These are phyloP conservation scores for Lucilia sericata DNA, from an alignment of 1,140 invertebrate genomes.

Conservation along the genomic window DNA sequence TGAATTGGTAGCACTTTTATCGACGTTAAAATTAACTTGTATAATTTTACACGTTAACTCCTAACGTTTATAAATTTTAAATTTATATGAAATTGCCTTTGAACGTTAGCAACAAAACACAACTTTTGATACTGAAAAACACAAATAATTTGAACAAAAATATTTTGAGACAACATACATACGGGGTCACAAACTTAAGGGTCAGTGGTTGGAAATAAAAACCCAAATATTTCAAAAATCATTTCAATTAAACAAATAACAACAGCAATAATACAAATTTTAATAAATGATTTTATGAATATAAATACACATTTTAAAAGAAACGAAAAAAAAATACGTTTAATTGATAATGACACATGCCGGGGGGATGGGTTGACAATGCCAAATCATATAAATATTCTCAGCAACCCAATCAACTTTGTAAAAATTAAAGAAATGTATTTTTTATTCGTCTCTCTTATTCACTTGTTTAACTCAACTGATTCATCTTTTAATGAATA, in stretches of 20 bases:
- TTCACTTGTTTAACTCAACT: not conserved
- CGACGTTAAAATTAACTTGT: no score
- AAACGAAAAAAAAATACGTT: not conserved
- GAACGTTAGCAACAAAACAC: no score
- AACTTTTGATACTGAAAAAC: not conserved
- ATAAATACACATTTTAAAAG: not conserved
- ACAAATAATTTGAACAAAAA: not conserved
- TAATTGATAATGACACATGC: constrained; percentile 11
- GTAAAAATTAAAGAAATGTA: no score
- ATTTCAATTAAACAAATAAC: not conserved
- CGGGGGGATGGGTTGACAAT: not conserved
- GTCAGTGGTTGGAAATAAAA: not conserved
- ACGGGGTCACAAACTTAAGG: constrained; percentile 3
- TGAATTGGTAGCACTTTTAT: no score
- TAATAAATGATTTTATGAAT: not conserved
- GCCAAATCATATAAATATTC: not conserved
- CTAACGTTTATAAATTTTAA: no score
- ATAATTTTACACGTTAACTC: no score
- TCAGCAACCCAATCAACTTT: not conserved
- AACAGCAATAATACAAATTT: not conserved
- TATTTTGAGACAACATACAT: constrained; percentile 6
- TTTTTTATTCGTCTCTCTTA: no score
- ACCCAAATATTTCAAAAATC: constrained; percentile 12
- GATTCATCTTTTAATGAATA: constrained; percentile 2
- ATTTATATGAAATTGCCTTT: no score